Evolutionary conservation across 2,888 invertebrate genomes (phyloP).

Genomic region (Drosophila fungiperda): DNA sequence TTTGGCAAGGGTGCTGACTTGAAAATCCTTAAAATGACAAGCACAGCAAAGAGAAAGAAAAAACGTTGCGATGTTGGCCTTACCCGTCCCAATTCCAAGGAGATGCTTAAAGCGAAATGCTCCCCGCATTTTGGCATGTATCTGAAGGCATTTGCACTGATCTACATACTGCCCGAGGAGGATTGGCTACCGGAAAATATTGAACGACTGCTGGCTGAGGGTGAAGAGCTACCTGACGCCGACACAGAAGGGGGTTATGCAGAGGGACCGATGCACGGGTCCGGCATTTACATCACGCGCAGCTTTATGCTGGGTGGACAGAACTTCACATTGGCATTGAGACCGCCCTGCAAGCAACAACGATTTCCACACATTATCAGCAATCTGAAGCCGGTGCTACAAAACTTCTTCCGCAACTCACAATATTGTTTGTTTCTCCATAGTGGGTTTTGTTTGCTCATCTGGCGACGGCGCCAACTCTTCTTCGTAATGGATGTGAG

Average conservation of each 20-base stretch:
- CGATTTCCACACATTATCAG: constrained; percentile 41
- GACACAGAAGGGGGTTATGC: constrained; percentile 23
- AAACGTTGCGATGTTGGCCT: constrained; percentile 15
- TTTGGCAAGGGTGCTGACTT: neutral
- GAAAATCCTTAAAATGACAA: neutral
- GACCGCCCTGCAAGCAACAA: constrained; percentile 30
- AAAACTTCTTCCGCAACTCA: constrained; percentile 70
- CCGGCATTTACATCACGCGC: constrained; percentile 62
- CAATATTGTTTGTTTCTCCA: constrained; percentile 74
- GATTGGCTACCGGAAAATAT: constrained; percentile 78
- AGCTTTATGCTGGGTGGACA: constrained; percentile 74
- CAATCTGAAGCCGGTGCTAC: constrained; percentile 46
- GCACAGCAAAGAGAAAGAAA: neutral
- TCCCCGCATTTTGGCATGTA: constrained; percentile 69
- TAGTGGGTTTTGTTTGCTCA: constrained; percentile 65
- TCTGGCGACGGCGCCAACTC: constrained; percentile 76
- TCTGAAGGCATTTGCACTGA: constrained; percentile 80
- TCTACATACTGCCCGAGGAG: constrained; percentile 78
- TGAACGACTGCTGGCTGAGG: constrained; percentile 76
- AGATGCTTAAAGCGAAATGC: constrained; percentile 33
- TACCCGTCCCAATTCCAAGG: constrained; percentile 24
- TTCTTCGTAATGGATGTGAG: constrained; percentile 82
- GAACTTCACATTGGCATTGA: constrained; percentile 74
- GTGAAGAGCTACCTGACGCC: constrained; percentile 52
- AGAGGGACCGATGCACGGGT: constrained; percentile 15